phyloP scores from a whole-genome alignment of 2,888 invertebrate genomes.

The Agapostemon virescens region DNA sequence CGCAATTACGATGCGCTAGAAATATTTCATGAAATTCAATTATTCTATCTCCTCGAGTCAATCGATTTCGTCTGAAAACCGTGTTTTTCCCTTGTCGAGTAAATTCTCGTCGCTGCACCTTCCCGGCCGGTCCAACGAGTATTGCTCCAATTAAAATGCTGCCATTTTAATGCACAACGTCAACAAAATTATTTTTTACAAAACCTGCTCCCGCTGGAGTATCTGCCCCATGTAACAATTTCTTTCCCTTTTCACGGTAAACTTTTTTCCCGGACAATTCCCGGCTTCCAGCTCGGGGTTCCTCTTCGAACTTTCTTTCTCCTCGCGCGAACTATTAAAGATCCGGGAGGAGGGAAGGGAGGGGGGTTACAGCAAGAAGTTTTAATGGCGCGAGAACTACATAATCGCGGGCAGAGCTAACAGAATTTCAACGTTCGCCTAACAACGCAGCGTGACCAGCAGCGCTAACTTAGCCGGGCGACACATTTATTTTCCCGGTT shows the following conservation, averaged over 20 bases:
- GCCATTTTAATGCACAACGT: too few species aligned
- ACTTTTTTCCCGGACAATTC: neutral
- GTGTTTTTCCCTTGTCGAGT: too few species aligned
- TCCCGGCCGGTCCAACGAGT: too few species aligned
- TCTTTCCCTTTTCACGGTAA: neutral
- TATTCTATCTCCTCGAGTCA: too few species aligned
- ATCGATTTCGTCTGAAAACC: too few species aligned
- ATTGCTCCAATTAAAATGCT: too few species aligned
- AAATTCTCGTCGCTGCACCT: too few species aligned
- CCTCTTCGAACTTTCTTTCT: neutral
- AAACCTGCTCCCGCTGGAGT: too few species aligned
- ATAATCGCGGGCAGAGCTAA: neutral
- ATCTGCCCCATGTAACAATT: neutral
- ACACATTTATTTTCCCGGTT: conserved; percentile 48
- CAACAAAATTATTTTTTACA: neutral
- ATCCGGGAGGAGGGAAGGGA: neutral
- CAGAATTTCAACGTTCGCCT: conserved; percentile 10
- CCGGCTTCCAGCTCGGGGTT: neutral
- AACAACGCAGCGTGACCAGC: neutral
- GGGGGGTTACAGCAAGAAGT: neutral
- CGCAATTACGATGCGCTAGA: too few species aligned
- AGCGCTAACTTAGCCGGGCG: conserved; percentile 21
- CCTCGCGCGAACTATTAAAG: neutral
- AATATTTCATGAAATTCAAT: too few species aligned
- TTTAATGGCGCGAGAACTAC: neutral